Percentiles rank a stretch among this genome's conserved stretches.
Evolutionary conservation across 2,113 vertebrate species (phyloP).

Genomic region (Labrus mixtus): DNA sequence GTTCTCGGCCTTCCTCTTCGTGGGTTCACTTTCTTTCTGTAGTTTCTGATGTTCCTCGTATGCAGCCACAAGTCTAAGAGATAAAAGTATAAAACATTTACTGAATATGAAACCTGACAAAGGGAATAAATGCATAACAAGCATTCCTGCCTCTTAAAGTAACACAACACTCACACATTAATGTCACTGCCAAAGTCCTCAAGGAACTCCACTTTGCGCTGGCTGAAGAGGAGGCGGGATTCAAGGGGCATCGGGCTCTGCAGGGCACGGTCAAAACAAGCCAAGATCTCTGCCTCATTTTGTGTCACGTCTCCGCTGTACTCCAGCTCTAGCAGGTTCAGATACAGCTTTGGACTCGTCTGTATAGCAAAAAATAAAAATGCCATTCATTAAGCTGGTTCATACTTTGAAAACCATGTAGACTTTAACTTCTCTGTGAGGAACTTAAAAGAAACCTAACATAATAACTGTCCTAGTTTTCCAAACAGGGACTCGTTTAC

Average conservation of each 20-base stretch:
- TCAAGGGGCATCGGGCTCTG: constrained; percentile 89
- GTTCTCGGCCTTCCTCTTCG: constrained; percentile 94
- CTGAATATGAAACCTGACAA: not conserved
- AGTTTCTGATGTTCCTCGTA: constrained; percentile 94
- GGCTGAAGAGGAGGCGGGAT: constrained; percentile 93
- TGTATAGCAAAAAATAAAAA: constrained; percentile 56
- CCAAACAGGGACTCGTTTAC: not conserved
- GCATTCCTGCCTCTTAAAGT: too few species aligned
- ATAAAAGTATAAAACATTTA: not conserved
- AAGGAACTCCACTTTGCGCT: constrained; percentile 97
- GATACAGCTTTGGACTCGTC: constrained; percentile 94
- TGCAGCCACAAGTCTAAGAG: constrained; percentile 88
- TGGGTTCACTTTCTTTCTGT: constrained; percentile 90
- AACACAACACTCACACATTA: constrained; percentile 86
- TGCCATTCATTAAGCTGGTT: not conserved
- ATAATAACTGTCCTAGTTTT: not conserved
- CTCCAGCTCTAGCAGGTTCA: constrained; percentile 97
- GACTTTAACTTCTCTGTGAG: not conserved
- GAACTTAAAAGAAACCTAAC: too few species aligned
- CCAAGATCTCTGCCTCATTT: constrained; percentile 93
- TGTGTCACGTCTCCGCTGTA: constrained; percentile 92
- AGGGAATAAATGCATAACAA: not conserved
- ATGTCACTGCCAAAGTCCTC: constrained; percentile 98
- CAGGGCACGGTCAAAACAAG: constrained; percentile 93
- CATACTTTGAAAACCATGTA: not conserved